These are phyloP conservation scores for Campoplex nolae DNA, from an alignment of 2,888 invertebrate species.

Conservation along the genomic window DNA sequence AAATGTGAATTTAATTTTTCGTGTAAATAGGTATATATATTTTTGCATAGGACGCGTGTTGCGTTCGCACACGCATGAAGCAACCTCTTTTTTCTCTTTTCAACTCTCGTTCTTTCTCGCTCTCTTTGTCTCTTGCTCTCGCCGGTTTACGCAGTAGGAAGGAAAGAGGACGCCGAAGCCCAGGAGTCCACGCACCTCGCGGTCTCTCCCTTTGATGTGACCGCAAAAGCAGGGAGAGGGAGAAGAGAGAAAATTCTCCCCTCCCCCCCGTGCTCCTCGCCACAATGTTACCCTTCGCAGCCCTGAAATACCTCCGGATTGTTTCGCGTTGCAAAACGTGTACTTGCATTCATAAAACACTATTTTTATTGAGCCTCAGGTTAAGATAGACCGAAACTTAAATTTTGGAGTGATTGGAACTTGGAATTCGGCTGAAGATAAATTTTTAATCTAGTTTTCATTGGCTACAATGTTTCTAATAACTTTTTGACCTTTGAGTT, in stretches of 20 bases:
- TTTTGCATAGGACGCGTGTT: constrained; percentile 57
- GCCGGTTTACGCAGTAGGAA: constrained; percentile 35
- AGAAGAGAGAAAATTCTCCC: not conserved
- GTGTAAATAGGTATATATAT: not conserved
- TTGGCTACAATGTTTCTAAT: not conserved
- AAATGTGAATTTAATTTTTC: too few species aligned
- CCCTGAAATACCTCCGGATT: constrained; percentile 80
- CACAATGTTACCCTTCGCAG: constrained; percentile 75
- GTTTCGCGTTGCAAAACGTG: constrained; percentile 7
- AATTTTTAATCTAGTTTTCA: not conserved
- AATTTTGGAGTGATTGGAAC: not conserved
- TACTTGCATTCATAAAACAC: not conserved
- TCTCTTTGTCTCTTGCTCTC: not conserved
- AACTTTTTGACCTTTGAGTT: not conserved
- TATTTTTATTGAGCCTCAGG: not conserved
- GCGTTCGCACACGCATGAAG: constrained; percentile 70
- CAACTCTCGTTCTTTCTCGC: not conserved
- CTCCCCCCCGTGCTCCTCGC: not conserved
- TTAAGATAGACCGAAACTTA: not conserved
- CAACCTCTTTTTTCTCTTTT: constrained; percentile 33
- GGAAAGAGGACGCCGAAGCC: constrained; percentile 73
- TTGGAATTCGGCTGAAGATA: not conserved
- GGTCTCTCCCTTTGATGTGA: constrained; percentile 82
- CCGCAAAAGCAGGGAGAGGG: constrained; percentile 71
- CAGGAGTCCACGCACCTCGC: constrained; percentile 79